Conservation (phyloP, 2,888 invertebrate species). For the Drosophila helvetica region DNA sequence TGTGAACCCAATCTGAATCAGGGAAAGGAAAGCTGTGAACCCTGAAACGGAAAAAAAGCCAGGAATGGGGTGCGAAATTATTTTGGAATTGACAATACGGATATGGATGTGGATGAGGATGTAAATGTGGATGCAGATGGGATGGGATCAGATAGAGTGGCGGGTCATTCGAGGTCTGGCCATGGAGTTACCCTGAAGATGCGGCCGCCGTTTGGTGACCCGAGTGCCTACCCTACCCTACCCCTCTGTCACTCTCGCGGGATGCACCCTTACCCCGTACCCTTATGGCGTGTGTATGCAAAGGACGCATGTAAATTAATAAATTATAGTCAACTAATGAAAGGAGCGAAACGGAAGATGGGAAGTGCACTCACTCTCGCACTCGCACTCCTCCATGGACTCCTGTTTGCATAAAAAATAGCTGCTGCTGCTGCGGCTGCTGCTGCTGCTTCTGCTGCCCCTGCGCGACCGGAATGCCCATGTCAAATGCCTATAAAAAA, state of each 20-base stretch:
- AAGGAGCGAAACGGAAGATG: constrained; percentile 52
- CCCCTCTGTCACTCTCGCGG: not conserved
- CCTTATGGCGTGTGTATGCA: constrained; percentile 61
- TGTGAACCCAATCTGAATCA: constrained; percentile 28
- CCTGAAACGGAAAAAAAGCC: not conserved
- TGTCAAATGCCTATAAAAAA: constrained; percentile 76
- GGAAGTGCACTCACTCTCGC: constrained; percentile 24
- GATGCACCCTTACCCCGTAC: constrained; percentile 36
- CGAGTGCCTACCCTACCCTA: constrained; percentile 18
- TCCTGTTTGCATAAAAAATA: constrained; percentile 3
- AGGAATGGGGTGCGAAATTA: constrained; percentile 43
- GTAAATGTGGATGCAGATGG: constrained; percentile 1
- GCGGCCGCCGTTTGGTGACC: constrained; percentile 58
- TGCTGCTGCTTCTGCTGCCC: not conserved
- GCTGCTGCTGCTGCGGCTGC: not conserved
- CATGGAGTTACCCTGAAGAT: constrained; percentile 73
- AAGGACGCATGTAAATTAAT: constrained; percentile 78
- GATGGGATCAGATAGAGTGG: constrained; percentile 26
- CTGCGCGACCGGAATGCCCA: constrained; percentile 53
- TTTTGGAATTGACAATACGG: constrained; percentile 26
- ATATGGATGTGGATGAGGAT: constrained; percentile 17
- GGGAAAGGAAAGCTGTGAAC: not conserved
- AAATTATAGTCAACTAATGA: constrained; percentile 78
- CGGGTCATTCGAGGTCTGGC: constrained; percentile 68
- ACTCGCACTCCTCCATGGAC: constrained; percentile 4